phyloP scores from a whole-genome alignment of 1,140 invertebrate genomes.

The Drosophila subobscura region DNA sequence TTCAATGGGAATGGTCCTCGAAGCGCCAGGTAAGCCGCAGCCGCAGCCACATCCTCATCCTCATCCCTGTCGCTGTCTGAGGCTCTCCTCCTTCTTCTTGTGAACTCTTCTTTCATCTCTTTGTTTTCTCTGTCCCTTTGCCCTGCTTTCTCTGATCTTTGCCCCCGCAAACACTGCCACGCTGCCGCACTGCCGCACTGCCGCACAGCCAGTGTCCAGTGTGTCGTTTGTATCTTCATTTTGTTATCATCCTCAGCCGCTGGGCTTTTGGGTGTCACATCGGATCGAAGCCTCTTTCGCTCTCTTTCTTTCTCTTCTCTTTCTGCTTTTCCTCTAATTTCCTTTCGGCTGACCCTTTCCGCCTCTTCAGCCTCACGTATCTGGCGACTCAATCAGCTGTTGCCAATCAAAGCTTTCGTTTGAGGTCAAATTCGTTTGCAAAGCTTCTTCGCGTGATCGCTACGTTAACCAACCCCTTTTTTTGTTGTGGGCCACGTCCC shows the following conservation, averaged over 20 bases:
- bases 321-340: constrained; percentile 1
- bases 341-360: background rate
- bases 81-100: constrained; percentile 23
- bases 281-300: constrained; percentile 22
- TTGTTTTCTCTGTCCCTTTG: constrained; percentile 48
- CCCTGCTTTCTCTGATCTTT: constrained; percentile 8
- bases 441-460: background rate
- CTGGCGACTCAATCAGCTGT: constrained; percentile 29
- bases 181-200: background rate
- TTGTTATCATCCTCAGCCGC: constrained; percentile 59
- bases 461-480: background rate
- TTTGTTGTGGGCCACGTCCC: background rate
- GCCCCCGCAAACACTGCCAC: background rate
- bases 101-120: constrained; percentile 37
- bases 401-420: constrained; percentile 20
- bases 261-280: constrained; percentile 38
- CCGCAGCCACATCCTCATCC: constrained; percentile 38
- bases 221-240: constrained; percentile 58
- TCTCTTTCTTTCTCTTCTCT: constrained; percentile 8
- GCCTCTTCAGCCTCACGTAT: constrained; percentile 12
- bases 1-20: constrained; percentile 57
- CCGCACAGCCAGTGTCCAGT: constrained; percentile 18
- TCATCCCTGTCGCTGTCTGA: constrained; percentile 8
- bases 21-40: constrained; percentile 77
- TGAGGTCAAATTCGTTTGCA: background rate